phyloP scores from a whole-genome alignment of 2,113 vertebrate genomes.

The Pandion haliaetus region DNA sequence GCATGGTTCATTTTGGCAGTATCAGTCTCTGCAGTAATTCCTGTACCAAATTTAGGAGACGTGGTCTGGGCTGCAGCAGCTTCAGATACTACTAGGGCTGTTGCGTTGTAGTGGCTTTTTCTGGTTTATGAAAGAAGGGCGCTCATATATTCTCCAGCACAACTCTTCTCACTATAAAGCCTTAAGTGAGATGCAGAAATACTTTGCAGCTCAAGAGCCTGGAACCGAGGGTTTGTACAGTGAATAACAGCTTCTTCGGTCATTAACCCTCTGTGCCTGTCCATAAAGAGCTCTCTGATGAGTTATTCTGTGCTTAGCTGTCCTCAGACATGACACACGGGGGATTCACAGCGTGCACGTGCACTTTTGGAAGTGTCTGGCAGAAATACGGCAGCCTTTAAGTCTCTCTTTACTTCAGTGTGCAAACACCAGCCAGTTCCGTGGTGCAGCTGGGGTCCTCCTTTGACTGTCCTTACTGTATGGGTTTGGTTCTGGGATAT shows the following conservation, averaged over 20 bases:
- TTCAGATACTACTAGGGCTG: background rate
- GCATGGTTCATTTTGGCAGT: background rate
- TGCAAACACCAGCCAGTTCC: background rate
- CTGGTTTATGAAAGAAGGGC: background rate
- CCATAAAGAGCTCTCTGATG: background rate
- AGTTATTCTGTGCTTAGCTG: background rate
- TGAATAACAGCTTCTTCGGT: background rate
- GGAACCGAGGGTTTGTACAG: background rate
- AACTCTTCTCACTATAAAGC: background rate
- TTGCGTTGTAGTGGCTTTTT: background rate
- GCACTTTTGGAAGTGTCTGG: background rate
- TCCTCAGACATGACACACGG: fast-evolving
- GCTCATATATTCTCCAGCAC: background rate
- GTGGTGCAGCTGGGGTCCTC: background rate
- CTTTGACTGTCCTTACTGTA: background rate
- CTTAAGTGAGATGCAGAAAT: background rate
- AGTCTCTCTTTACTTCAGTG: background rate
- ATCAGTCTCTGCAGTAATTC: background rate
- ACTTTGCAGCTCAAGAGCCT: background rate
- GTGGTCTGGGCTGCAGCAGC: background rate
- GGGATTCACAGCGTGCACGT: background rate
- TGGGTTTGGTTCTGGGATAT: background rate
- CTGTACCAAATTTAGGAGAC: background rate
- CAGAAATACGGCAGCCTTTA: background rate
- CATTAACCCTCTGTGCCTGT: background rate